Evolutionary conservation across 1,140 invertebrate genomes (phyloP), one percentile per base, ranked within the genome.

Genomic region (Ooceraea biroi): DNA sequence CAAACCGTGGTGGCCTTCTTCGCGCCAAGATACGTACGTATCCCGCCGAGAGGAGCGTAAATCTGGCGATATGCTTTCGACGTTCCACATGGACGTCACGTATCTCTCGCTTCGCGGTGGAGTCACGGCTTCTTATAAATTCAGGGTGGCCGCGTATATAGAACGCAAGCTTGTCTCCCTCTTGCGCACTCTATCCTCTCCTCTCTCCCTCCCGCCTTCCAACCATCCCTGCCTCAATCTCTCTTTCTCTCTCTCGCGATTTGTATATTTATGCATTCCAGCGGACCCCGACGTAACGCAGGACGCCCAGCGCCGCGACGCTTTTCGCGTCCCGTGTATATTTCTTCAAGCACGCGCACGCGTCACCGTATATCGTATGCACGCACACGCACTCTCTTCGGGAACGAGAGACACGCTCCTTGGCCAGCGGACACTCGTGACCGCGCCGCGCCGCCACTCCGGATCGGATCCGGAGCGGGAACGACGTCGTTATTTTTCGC

Each of bases 241-340:
- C n/a, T n/a, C n/a, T n/a, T n/a, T n/a, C n/a, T n/a, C n/a, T n/a
- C 25, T 27, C 19, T 14, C 50, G 50, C 52, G 83, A 73, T 78
- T 83, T 94, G 93, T 94, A 93, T 94, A 94, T 94, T 94, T 94
- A 94, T 88, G 86, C 91, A 94, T 94, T 90, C 93, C 92, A 89
- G 84, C 88, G 87, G 85, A 85, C 17, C 85, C 88, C 87, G 91
- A 93, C 88, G 93, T 93, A 93, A 93, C 92, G 90, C 92, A 93
- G 93, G 92, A 92, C 91, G 92, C 86, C 89, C 87, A 89, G 90
- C 86, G 85, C 86, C 90, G 91, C 93, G 93, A 94, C 92, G 92
- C 91, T 93, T 92, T 91, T 91, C 91, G 87, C 90, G 87, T 92
- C 91, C 87, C 87, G 80, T 94, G 93, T 94, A 93, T 94, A 94